A percentile compares a stretch with the other conserved stretches of the same genome.
These are phyloP conservation scores for Aphelenchoides avenae DNA, from an alignment of 1,140 invertebrate genomes.

Conservation along the genomic window DNA sequence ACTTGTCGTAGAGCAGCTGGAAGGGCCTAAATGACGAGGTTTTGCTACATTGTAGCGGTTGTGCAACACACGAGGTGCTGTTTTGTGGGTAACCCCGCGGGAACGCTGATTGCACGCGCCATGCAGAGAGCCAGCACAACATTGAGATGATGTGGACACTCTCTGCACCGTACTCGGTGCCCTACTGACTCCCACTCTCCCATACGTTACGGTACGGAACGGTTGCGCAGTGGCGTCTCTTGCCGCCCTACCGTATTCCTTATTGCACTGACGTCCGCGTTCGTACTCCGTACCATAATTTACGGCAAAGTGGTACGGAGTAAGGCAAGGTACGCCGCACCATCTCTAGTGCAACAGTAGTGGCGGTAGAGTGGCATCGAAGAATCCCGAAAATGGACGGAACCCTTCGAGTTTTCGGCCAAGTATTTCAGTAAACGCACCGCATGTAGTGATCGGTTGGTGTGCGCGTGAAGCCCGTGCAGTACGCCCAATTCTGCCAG, in stretches of 20 bases:
- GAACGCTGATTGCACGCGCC: no score
- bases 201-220: no score
- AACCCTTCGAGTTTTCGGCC: neutral
- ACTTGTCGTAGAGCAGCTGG: no score
- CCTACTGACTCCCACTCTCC: no score
- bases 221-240: neutral
- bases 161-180: no score
- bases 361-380: neutral
- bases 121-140: no score
- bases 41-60: no score
- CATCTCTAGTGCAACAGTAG: neutral
- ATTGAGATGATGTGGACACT: no score
- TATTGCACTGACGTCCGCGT: neutral
- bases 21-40: no score
- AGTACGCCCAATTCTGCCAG: neutral
- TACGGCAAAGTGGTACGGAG: neutral
- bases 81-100: no score
- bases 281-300: neutral
- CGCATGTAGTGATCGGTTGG: neutral
- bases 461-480: neutral
- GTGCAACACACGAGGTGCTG: no score
- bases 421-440: neutral
- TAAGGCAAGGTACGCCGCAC: no score
- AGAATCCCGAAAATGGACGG: neutral
- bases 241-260: neutral